Evolutionary conservation across 2,113 vertebrate species (phyloP).

Genomic region (Calidris pygmaea): DNA sequence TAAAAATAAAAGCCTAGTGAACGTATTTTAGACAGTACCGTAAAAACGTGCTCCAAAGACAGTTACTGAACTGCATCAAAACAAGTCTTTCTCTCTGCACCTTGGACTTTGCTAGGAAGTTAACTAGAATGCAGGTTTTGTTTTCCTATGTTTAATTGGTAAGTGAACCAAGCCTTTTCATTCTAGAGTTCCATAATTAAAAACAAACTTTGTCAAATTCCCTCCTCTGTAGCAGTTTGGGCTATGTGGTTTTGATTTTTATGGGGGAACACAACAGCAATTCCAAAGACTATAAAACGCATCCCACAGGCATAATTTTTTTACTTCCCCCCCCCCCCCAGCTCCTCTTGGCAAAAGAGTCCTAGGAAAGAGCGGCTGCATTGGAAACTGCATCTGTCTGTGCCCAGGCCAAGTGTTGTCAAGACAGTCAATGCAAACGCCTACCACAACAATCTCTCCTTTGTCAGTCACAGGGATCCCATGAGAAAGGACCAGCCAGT

Average conservation of each 20-base stretch:
- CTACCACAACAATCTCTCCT: conserved; percentile 45
- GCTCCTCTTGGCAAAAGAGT: background rate
- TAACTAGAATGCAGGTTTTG: background rate
- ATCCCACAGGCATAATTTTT: background rate
- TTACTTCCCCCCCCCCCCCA: background rate
- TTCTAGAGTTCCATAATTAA: background rate
- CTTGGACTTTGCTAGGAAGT: background rate
- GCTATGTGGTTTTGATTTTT: background rate
- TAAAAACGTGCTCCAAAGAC: background rate
- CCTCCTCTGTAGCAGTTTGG: background rate
- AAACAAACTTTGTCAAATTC: background rate
- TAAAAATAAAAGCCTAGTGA: background rate
- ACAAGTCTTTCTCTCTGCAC: background rate
- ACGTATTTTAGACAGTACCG: background rate
- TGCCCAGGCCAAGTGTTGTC: background rate
- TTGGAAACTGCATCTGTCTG: background rate
- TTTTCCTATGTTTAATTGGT: background rate
- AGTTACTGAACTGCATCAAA: background rate
- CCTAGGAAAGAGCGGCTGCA: background rate
- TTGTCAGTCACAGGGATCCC: conserved; percentile 34
- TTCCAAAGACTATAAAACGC: background rate
- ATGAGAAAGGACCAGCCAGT: conserved; percentile 41
- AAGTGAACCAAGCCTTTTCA: background rate
- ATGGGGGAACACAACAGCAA: background rate
- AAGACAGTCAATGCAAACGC: conserved; percentile 14